Percentiles rank a stretch among this genome's conserved stretches.
Conservation (phyloP, 2,797 vertebrate genomes). For the Halcyon leucocephala region DNA sequence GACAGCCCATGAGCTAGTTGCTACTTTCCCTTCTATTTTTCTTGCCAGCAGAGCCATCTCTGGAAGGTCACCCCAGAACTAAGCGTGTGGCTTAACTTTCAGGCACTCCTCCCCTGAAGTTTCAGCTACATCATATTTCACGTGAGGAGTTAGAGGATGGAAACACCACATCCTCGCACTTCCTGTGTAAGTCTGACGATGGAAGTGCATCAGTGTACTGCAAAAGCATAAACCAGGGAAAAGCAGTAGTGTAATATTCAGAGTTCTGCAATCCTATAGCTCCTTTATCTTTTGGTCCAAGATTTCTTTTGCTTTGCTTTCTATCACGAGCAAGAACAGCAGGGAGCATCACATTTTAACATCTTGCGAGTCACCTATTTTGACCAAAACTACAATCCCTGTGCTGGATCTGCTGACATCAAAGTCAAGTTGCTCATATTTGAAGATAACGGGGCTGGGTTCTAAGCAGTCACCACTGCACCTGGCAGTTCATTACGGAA, state of each 20-base stretch:
- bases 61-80: background rate
- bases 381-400: background rate
- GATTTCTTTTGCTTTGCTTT: background rate
- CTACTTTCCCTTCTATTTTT: background rate
- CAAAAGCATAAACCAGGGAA: background rate
- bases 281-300: background rate
- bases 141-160: background rate
- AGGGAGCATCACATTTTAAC: background rate
- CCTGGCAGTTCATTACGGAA: background rate
- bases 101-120: background rate
- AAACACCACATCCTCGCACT: background rate
- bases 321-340: background rate
- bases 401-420: accelerated
- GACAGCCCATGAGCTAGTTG: background rate
- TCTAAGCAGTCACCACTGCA: background rate
- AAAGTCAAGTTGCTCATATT: background rate
- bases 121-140: background rate
- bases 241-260: background rate
- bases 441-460: background rate
- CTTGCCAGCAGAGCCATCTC: background rate
- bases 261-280: background rate
- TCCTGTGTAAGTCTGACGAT: background rate
- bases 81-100: background rate
- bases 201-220: background rate
- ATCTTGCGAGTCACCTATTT: background rate